A percentile compares a stretch with the other conserved stretches of the same genome.
These are phyloP conservation scores for Caenorhabditis sp. DNA, from an alignment of 2,888 invertebrate species.

Conservation along the genomic window DNA sequence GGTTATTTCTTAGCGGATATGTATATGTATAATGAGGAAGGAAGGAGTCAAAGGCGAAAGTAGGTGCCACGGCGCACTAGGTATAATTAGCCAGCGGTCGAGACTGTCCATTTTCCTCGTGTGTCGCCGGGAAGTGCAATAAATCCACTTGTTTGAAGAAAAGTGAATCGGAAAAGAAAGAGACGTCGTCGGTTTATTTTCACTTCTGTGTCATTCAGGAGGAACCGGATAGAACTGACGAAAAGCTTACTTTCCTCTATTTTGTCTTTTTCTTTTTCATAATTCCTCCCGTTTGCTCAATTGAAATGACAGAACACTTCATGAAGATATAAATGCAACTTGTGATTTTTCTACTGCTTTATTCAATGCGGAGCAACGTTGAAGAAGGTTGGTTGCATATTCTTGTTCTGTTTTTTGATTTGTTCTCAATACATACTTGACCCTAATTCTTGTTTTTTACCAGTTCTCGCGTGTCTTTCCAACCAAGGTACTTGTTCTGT, in stretches of 20 bases:
- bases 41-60: conserved; percentile 45
- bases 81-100: conserved; percentile 53
- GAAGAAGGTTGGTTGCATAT: conserved; percentile 18
- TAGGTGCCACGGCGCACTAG: conserved; percentile 44
- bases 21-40: conserved; percentile 60
- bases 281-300: conserved; percentile 12
- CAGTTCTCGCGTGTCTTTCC: conserved; percentile 66
- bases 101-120: conserved; percentile 22
- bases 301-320: conserved; percentile 11
- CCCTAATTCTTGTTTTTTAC: too few relatives aligned
- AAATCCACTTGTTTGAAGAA: conserved; percentile 48
- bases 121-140: conserved; percentile 45
- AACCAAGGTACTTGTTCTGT: conserved; percentile 71
- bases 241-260: conserved; percentile 20
- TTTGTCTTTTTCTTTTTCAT: conserved; percentile 7
- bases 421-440: too few relatives aligned
- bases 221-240: conserved; percentile 38
- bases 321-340: conserved; percentile 41
- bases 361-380: conserved; percentile 53
- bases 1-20: conserved; percentile 32
- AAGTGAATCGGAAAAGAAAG: conserved; percentile 41
- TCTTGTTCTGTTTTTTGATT: not conserved
- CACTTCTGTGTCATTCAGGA: conserved; percentile 56
- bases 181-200: conserved; percentile 46
- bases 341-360: conserved; percentile 46